Conservation (phyloP, 2,113 vertebrate genomes). For the Psittacus erithacus region DNA sequence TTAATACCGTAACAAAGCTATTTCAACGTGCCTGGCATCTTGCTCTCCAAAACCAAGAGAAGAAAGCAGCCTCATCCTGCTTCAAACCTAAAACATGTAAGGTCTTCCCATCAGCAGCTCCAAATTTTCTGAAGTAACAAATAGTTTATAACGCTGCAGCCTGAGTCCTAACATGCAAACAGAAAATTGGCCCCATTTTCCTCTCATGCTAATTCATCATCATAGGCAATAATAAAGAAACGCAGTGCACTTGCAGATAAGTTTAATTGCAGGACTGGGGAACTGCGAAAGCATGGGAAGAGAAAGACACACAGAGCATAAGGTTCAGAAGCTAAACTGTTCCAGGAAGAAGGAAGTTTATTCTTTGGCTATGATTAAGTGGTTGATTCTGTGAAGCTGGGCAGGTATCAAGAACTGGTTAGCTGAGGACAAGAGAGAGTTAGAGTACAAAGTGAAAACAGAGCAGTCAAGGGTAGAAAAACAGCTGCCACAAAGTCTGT, state of each 20-base stretch:
- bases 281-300: neutral
- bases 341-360: neutral
- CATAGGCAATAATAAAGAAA: neutral
- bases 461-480: conserved; percentile 22
- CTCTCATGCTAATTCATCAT: neutral
- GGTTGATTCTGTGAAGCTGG: neutral
- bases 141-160: neutral
- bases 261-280: neutral
- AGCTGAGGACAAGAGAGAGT: conserved; percentile 45
- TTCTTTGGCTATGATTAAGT: conserved; percentile 28
- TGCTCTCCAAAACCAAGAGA: neutral
- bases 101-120: neutral
- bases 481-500: conserved; percentile 23
- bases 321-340: conserved; percentile 14
- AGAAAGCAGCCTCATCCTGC: neutral
- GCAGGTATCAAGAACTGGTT: conserved; percentile 47
- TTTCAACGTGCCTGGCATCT: neutral
- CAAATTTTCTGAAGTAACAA: neutral
- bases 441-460: conserved; percentile 15
- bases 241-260: neutral
- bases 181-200: neutral
- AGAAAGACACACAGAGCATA: neutral
- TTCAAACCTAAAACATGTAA: neutral
- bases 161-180: neutral
- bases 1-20: neutral